Conservation (phyloP, 2,888 invertebrate genomes). For the Leptura quadrifasciata region DNA sequence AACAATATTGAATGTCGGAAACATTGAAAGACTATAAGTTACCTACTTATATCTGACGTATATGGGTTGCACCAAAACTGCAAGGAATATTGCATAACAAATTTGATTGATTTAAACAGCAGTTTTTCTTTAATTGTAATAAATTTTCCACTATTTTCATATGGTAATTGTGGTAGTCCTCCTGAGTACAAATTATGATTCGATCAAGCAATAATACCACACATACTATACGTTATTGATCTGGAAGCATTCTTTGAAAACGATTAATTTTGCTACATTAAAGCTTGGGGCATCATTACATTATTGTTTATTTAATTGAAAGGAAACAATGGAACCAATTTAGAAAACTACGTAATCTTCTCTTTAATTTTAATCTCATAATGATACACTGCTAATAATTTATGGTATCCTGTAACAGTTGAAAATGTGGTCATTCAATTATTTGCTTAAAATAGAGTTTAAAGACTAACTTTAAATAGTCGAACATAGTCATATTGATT, state of each 20-base stretch:
- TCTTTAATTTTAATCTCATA: conserved; percentile 35
- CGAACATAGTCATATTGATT: background rate
- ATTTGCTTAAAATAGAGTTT: background rate
- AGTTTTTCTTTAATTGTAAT: too few relatives aligned
- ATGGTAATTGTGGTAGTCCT: too few relatives aligned
- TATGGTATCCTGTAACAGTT: conserved; percentile 45
- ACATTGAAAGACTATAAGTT: too few relatives aligned
- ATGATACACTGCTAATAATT: conserved; percentile 46
- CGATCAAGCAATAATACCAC: background rate
- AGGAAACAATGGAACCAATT: conserved; percentile 28
- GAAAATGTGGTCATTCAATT: conserved; percentile 10
- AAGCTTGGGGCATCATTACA: background rate
- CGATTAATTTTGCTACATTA: background rate
- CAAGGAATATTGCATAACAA: too few relatives aligned
- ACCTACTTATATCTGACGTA: too few relatives aligned
- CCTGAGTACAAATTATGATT: too few relatives aligned
- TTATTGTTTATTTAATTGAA: conserved; percentile 16
- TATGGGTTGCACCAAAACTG: too few relatives aligned
- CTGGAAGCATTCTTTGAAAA: background rate
- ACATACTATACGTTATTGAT: background rate
- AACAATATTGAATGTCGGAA: too few relatives aligned
- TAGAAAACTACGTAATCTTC: conserved; percentile 15
- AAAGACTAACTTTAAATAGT: too few relatives aligned
- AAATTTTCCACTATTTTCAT: too few relatives aligned
- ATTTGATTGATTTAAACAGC: too few relatives aligned